phyloP scores from a whole-genome alignment of 2,113 vertebrate genomes.

The Myocastor coypus region DNA sequence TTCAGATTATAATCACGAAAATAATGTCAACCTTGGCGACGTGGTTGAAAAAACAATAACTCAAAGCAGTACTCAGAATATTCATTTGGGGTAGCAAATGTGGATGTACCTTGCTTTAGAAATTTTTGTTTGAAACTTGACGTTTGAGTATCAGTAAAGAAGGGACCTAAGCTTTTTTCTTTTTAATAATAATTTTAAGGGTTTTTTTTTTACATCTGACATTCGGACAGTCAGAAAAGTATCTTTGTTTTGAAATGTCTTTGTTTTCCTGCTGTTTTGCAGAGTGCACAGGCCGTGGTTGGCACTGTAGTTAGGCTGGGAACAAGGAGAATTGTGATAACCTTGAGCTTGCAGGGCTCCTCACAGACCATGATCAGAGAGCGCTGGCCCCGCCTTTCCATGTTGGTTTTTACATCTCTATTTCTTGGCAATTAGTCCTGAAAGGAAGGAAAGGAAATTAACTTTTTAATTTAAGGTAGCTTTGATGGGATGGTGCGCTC shows the following conservation, averaged over 20 bases:
- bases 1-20: slow-evolving; percentile 13
- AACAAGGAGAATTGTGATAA: not conserved
- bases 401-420: not conserved
- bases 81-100: not conserved
- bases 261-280: not conserved
- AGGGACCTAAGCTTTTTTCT: slow-evolving; percentile 39
- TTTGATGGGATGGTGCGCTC: slow-evolving; percentile 25
- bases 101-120: slow-evolving; percentile 23
- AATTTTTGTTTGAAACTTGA: slow-evolving; percentile 4
- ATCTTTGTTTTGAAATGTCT: not conserved
- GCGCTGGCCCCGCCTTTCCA: not conserved
- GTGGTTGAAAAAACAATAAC: not conserved
- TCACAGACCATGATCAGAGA: not conserved
- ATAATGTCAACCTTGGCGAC: not conserved
- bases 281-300: not conserved
- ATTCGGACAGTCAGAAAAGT: not conserved
- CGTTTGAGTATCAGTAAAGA: slow-evolving; percentile 35
- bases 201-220: not conserved
- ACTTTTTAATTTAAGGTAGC: slow-evolving; percentile 37
- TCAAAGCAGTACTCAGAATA: not conserved
- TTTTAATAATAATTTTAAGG: not conserved
- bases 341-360: not conserved
- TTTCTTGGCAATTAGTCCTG: slow-evolving; percentile 25
- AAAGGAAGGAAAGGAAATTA: slow-evolving; percentile 56
- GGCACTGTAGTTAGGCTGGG: not conserved